phyloP scores from a whole-genome alignment of 2,888 invertebrate species.

The Thymelicus acteon region DNA sequence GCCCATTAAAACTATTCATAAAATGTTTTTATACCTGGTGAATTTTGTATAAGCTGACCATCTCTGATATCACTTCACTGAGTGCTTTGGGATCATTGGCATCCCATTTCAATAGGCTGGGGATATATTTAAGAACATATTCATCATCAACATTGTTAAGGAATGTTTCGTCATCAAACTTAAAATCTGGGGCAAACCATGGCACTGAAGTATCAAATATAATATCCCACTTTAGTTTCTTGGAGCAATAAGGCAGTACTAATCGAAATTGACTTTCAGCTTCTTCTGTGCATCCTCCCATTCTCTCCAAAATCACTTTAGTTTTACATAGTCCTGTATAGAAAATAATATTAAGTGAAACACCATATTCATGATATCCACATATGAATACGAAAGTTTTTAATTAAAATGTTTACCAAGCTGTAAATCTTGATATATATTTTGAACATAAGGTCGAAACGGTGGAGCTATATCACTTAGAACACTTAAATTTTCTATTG shows the following conservation, averaged over 20 bases:
- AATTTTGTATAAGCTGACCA: constrained; percentile 85
- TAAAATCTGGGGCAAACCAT: constrained; percentile 90
- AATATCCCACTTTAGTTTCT: constrained; percentile 88
- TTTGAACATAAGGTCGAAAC: constrained; percentile 75
- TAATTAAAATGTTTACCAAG: constrained; percentile 58
- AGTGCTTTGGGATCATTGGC: constrained; percentile 84
- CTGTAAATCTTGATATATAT: constrained; percentile 73
- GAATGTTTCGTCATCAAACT: constrained; percentile 89
- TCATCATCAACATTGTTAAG: constrained; percentile 84
- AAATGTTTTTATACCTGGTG: constrained; percentile 81
- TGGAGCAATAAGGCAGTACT: constrained; percentile 88
- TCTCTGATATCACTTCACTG: constrained; percentile 85
- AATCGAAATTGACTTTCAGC: constrained; percentile 85
- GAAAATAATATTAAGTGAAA: neutral
- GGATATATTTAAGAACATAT: constrained; percentile 79
- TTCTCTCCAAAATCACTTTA: constrained; percentile 75
- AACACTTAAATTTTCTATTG: constrained; percentile 58
- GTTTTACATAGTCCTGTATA: constrained; percentile 75
- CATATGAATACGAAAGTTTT: neutral
- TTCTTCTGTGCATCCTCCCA: constrained; percentile 61
- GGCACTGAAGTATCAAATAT: constrained; percentile 87
- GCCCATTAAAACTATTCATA: neutral
- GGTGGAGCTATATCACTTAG: constrained; percentile 69
- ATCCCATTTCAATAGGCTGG: constrained; percentile 88
- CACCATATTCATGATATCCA: neutral